phyloP scores from a whole-genome alignment of 2,888 invertebrate genomes.

The Acrocyrtus sp. region DNA sequence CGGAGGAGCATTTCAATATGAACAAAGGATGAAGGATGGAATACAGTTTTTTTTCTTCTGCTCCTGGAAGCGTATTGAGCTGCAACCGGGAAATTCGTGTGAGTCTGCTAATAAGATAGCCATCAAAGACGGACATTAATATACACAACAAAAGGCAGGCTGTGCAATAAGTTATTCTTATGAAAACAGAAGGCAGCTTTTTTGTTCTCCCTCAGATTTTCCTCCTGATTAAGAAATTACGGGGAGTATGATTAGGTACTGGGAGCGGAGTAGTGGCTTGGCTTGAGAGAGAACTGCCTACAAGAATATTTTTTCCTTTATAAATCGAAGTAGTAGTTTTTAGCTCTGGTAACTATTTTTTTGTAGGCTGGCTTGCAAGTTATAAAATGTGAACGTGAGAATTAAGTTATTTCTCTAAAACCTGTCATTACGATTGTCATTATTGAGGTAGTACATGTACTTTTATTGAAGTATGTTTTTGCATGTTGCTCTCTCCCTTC shows the following conservation, averaged over 20 bases:
- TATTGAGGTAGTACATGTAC: slow-evolving; percentile 14
- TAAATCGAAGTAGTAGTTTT: neutral
- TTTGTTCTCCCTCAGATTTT: slow-evolving; percentile 7
- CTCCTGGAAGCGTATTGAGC: no score
- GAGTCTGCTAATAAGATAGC: neutral
- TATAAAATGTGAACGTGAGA: slow-evolving; percentile 36
- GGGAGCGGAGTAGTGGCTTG: no score
- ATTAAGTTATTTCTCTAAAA: slow-evolving; percentile 42
- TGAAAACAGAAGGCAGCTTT: neutral
- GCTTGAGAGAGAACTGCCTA: neutral
- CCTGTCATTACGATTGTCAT: slow-evolving; percentile 43
- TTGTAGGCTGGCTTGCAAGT: neutral
- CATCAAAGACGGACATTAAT: neutral
- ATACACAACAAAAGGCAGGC: no score
- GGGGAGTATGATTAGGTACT: neutral
- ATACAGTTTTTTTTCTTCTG: neutral
- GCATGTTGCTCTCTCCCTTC: neutral
- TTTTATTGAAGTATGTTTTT: slow-evolving; percentile 9
- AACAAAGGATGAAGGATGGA: no score
- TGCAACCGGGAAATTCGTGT: no score
- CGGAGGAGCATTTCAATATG: no score
- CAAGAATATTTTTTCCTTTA: neutral
- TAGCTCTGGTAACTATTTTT: neutral
- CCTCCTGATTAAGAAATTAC: slow-evolving; percentile 20
- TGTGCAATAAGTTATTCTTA: no score